Evolutionary conservation across 2,888 invertebrate genomes (phyloP).

Genomic region (Harpalus rubripes): DNA sequence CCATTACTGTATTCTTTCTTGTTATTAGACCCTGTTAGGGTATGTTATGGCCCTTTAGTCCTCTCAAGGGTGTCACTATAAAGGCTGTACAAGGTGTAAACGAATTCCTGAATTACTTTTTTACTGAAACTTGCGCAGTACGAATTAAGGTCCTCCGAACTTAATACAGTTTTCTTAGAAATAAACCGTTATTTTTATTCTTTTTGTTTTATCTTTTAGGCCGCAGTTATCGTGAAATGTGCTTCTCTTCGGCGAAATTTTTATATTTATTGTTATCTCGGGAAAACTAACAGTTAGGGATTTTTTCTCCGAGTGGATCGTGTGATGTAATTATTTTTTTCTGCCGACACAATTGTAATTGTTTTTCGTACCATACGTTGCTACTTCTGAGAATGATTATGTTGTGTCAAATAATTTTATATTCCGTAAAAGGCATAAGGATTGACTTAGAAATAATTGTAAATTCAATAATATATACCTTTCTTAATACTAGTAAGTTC

Average conservation of each 20-base stretch:
- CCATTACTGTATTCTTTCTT: conserved; percentile 35
- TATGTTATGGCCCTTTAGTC: conserved; percentile 11
- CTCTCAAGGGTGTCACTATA: conserved; percentile 55
- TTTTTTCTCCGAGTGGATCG: conserved; percentile 36
- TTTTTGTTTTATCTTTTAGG: conserved; percentile 64
- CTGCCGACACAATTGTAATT: too few species aligned
- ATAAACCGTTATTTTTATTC: conserved; percentile 63
- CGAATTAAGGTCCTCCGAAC: conserved; percentile 22
- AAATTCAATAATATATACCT: too few species aligned
- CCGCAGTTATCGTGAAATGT: conserved; percentile 64
- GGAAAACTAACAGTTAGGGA: conserved; percentile 61
- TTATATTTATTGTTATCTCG: conserved; percentile 64
- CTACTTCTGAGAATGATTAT: too few species aligned
- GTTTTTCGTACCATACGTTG: too few species aligned
- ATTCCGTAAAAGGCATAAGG: too few species aligned
- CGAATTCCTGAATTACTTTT: conserved; percentile 56
- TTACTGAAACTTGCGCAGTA: conserved; percentile 24
- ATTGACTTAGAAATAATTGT: too few species aligned
- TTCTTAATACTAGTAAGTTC: too few species aligned
- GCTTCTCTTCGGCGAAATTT: conserved; percentile 51
- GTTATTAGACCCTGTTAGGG: conserved; percentile 1
- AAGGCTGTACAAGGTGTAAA: conserved; percentile 56
- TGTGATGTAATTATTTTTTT: conserved; percentile 55
- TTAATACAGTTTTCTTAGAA: conserved; percentile 61
- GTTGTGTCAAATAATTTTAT: too few species aligned